Evolutionary conservation across 2,888 invertebrate species (phyloP).

Genomic region (Andrena praecox): DNA sequence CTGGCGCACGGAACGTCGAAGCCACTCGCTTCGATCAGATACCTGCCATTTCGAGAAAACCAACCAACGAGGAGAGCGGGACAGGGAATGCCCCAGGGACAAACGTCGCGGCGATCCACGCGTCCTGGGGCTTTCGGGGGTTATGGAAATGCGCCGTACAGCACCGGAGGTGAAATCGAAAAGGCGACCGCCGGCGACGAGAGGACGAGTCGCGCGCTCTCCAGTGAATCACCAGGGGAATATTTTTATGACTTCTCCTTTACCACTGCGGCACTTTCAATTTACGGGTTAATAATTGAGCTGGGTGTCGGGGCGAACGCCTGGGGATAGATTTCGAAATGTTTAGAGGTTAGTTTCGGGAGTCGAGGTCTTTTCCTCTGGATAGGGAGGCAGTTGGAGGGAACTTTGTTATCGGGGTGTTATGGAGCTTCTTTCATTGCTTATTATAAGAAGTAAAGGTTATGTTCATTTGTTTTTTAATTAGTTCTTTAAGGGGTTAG

Average conservation of each 20-base stretch:
- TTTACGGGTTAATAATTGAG: constrained; percentile 40
- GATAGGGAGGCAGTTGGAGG: not conserved
- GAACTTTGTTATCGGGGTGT: constrained; percentile 2
- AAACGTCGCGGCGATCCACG: constrained; percentile 29
- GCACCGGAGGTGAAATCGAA: constrained; percentile 40
- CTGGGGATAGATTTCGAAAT: not conserved
- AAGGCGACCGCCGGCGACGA: constrained; percentile 26
- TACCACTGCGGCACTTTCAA: not conserved
- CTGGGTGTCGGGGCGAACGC: not conserved
- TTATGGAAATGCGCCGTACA: constrained; percentile 48
- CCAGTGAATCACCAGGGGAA: constrained; percentile 23
- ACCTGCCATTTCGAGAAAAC: constrained; percentile 28
- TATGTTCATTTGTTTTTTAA: too few relatives aligned
- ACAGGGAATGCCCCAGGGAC: constrained; percentile 27
- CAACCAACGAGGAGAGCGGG: not conserved
- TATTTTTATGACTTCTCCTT: constrained; percentile 33
- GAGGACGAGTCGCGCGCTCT: constrained; percentile 18
- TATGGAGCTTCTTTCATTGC: not conserved
- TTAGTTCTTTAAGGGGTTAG: not conserved
- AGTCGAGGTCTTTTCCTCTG: not conserved
- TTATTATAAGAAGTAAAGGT: not conserved
- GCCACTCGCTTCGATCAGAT: constrained; percentile 29
- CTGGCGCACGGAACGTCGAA: not conserved
- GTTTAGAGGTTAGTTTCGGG: not conserved
- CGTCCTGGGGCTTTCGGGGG: constrained; percentile 17